Evolutionary conservation across 2,888 invertebrate genomes (phyloP).

Genomic region (Keiferia lycopersicella): DNA sequence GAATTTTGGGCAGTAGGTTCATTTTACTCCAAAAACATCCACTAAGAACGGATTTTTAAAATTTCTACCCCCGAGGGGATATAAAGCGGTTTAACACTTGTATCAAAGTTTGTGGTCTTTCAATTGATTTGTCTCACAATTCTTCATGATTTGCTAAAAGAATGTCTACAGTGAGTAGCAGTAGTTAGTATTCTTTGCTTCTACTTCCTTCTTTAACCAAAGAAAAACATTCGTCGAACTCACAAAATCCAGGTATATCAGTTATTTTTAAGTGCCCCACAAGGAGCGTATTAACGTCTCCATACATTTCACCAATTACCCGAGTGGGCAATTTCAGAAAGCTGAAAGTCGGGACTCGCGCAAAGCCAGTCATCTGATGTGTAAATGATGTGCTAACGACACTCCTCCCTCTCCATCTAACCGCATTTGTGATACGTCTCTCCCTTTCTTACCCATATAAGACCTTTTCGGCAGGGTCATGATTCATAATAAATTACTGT

Average conservation of each 20-base stretch:
- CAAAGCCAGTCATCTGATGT: conserved; percentile 64
- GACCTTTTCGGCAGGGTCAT: conserved; percentile 40
- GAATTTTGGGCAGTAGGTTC: no score
- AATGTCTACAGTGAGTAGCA: no score
- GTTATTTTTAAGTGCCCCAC: conserved; percentile 2
- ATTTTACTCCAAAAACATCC: no score
- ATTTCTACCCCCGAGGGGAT: no score
- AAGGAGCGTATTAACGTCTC: conserved; percentile 38
- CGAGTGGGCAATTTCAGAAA: conserved; percentile 57
- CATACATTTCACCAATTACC: conserved; percentile 50
- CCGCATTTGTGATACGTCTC: conserved; percentile 25
- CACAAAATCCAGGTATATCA: background rate
- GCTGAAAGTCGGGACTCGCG: conserved; percentile 51
- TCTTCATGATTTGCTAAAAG: no score
- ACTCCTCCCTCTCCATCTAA: conserved; percentile 24
- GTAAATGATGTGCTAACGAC: conserved; percentile 60
- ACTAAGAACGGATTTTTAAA: no score
- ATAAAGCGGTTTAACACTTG: no score
- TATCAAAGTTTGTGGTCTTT: no score
- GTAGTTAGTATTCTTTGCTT: no score
- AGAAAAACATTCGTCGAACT: background rate
- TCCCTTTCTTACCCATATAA: conserved; percentile 35
- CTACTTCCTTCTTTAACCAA: no score
- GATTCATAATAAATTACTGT: conserved; percentile 35
- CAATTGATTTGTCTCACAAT: no score